Evolutionary conservation across 2,888 invertebrate genomes (phyloP), one percentile per base, ranked within the genome.

Genomic region (Drosophila tripunctata): DNA sequence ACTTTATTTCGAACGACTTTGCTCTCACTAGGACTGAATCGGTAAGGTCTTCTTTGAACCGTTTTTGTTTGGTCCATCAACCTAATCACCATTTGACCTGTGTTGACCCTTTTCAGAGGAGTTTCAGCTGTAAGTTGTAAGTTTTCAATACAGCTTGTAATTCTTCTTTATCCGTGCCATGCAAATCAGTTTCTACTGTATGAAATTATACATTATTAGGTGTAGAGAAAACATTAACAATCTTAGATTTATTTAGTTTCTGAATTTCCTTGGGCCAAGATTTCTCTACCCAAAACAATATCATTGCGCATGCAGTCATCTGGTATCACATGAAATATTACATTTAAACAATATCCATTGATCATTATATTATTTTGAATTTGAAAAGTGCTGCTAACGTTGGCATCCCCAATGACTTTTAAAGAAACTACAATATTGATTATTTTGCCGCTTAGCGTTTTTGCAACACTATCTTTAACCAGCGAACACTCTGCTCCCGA

Each of bases 211-310:
- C 8, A n/a, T 6, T 19, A 6, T 2, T 1, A 3, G 5, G 14
- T 10, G 33, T 17, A 24, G n/a, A 7, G 8, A 24, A 55, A 1
- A 33, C 35, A 10, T 36, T 55, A 7, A 38, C 35, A 2, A 14
- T 27, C 17, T 36, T 36, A 12, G 44, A 4, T 22, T 40, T 40
- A 31, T 8, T 24, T 24, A 8, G 6, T 7, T 24, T 3, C 31
- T 8, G 47, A 44, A 38, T 33, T 35, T 41, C 57, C 47, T 6
- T 58, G 41, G 7, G 56, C 56, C 24, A 50, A 56, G 2, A 44
- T 50, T 44, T 50, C 55, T 3, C 62, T 38, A 2, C 57, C 57
- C 3, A 63, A 45, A 45, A 51, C 47, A 47, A 57, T 51, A 35
- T 24, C 24, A 24, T 30, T 30, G 8, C 30, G n/a, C 17, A 40